Conservation (phyloP, 2,113 vertebrate species). For the Mormyrus iriodes region DNA sequence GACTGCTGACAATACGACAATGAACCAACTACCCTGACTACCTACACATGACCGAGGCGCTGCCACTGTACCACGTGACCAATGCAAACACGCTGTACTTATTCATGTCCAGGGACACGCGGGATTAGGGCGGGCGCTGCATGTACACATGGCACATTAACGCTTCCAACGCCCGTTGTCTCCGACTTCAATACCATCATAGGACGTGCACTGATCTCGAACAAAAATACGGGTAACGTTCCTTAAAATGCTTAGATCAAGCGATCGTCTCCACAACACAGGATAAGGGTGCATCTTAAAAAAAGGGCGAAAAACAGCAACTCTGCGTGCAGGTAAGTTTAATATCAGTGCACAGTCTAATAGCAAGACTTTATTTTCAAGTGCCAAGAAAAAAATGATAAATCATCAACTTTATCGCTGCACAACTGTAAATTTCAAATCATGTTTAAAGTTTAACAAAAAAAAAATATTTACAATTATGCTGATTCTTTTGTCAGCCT, state of each 20-base stretch:
- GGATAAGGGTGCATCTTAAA: background rate
- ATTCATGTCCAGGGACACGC: background rate
- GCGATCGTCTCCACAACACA: background rate
- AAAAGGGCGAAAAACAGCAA: background rate
- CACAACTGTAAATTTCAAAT: background rate
- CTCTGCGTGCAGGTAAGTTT: background rate
- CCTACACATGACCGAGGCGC: background rate
- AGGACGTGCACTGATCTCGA: background rate
- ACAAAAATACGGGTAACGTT: background rate
- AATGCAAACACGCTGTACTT: background rate
- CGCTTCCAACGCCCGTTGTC: background rate
- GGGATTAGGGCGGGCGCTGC: background rate
- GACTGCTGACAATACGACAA: background rate
- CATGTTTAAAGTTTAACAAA: background rate
- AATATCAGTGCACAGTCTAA: slow-evolving; percentile 5
- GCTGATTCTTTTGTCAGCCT: background rate
- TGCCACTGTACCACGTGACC: background rate
- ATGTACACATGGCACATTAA: background rate
- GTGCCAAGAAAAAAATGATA: slow-evolving; percentile 10
- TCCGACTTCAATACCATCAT: background rate
- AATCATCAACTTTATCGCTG: background rate
- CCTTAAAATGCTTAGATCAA: background rate
- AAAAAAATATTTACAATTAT: slow-evolving; percentile 11
- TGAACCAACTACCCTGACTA: background rate
- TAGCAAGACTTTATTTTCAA: slow-evolving; percentile 3